Evolutionary conservation across 2,113 vertebrate genomes (phyloP), one percentile per base, ranked within the genome.

Genomic region (Pseudopipra pipra): DNA sequence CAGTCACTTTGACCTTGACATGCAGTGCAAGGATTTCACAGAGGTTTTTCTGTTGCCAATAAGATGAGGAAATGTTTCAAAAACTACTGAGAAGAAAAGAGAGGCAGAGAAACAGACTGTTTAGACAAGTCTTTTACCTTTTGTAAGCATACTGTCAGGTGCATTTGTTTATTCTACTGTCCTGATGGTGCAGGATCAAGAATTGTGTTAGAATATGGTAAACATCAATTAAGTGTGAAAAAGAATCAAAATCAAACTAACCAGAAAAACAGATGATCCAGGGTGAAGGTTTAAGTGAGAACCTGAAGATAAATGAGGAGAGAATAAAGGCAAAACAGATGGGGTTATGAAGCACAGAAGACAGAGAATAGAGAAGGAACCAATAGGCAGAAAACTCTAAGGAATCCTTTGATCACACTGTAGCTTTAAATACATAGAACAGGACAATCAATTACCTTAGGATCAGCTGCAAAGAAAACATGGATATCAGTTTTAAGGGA

Each of bases 1-100:
- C 24, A 56, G 78, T 86, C 44, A 68, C 47, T 76, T 83, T 86
- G 89, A 95, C 68, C 71, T 95, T 96, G 93, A 67, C 43, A 61
- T 10, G 11, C 8, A 75, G 23, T 49, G 44, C 62, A 94, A 58
- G 22, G 72, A 37, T 89, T 89, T 65, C 52, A 88, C 23, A 70
- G 61, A 58, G 22, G 2, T 30, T 30, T 41, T 41, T 82, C 65
- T 77, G 6, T 43, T 75, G 41, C 17, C 0, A 3, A 56, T 82
- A 52, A 72, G 41, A 46, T 27, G 9, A 49, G 37, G 11, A 85
- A 56, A 71, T 37, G 13, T 81, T 90, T 85, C 61, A 78, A 65
- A 86, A 95, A 37, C 9, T 37, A 61, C 1, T 2, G 54, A 74
- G 33, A 63, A 77, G 70, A 52, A 75, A 77, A 63, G 37, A 73